phyloP scores from a whole-genome alignment of 2,888 invertebrate genomes.

The Dioctria linearis region DNA sequence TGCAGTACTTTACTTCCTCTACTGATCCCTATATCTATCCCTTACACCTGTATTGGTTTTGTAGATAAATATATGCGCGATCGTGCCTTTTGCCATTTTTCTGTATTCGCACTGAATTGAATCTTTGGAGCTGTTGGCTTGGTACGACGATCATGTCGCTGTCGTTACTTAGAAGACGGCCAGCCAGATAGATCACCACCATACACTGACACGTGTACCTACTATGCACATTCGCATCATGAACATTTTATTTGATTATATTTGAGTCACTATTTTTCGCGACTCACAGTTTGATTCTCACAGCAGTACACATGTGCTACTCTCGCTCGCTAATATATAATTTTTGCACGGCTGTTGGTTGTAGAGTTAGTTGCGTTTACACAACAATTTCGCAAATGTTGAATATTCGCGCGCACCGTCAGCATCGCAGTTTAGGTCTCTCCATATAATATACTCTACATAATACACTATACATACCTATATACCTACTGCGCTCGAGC shows the following conservation, averaged over 20 bases:
- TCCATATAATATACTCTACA: constrained; percentile 24
- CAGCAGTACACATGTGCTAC: constrained; percentile 41
- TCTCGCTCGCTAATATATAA: constrained; percentile 35
- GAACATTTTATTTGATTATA: constrained; percentile 45
- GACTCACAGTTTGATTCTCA: constrained; percentile 24
- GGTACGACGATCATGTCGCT: too few relatives aligned
- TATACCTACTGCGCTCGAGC: constrained; percentile 15
- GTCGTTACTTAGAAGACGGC: neutral
- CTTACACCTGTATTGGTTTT: constrained; percentile 26
- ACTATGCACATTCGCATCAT: constrained; percentile 27
- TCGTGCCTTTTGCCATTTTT: neutral
- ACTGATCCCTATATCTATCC: constrained; percentile 36
- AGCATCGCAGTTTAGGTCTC: constrained; percentile 45
- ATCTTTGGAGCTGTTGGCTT: too few relatives aligned
- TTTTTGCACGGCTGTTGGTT: constrained; percentile 47
- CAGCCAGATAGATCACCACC: constrained; percentile 41
- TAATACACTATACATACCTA: constrained; percentile 48
- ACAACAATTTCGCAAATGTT: constrained; percentile 56
- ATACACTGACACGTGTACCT: constrained; percentile 18
- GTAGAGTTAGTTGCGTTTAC: constrained; percentile 54
- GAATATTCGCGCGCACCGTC: constrained; percentile 55
- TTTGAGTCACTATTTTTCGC: constrained; percentile 48
- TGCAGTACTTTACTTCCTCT: constrained; percentile 27
- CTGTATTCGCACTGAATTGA: too few relatives aligned
- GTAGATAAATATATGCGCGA: neutral